A percentile compares a stretch with the other conserved stretches of the same genome.
Conservation (phyloP, 2,888 invertebrate species). For the Plutella xylostella region DNA sequence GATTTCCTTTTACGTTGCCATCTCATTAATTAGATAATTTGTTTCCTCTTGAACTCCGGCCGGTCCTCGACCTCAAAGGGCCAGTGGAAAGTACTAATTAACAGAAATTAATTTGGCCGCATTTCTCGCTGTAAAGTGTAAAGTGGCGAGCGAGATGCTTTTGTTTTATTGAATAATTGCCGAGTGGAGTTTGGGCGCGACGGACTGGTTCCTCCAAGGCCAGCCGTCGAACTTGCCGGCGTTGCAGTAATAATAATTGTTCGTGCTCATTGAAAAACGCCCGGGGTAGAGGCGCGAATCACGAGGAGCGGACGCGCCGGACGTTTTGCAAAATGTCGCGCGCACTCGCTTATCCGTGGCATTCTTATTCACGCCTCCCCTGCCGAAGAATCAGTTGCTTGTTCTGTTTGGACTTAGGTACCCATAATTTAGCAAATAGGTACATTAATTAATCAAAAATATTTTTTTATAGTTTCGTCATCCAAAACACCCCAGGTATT, state of each 20-base stretch:
- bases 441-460: too few relatives aligned
- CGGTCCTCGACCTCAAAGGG: too few relatives aligned
- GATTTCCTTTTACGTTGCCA: too few relatives aligned
- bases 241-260: slow-evolving; percentile 15
- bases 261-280: slow-evolving; percentile 17
- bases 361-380: background rate
- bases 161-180: slow-evolving; percentile 70
- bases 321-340: slow-evolving; percentile 3
- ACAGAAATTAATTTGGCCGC: background rate
- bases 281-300: slow-evolving; percentile 14
- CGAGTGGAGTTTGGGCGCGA: slow-evolving; percentile 64
- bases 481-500: too few relatives aligned
- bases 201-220: slow-evolving; percentile 66
- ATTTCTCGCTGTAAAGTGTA: slow-evolving; percentile 33
- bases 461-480: too few relatives aligned
- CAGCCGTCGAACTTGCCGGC: slow-evolving; percentile 60
- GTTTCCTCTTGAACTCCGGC: too few relatives aligned
- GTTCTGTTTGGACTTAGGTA: background rate
- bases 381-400: background rate
- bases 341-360: background rate
- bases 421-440: background rate
- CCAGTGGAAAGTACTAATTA: background rate
- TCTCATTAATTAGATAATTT: too few relatives aligned
- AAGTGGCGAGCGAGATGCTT: slow-evolving; percentile 50
- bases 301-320: slow-evolving; percentile 2